Evolutionary conservation across 2,113 vertebrate species (phyloP), one percentile per base, ranked within the genome.

Genomic region (Gallinago media): DNA sequence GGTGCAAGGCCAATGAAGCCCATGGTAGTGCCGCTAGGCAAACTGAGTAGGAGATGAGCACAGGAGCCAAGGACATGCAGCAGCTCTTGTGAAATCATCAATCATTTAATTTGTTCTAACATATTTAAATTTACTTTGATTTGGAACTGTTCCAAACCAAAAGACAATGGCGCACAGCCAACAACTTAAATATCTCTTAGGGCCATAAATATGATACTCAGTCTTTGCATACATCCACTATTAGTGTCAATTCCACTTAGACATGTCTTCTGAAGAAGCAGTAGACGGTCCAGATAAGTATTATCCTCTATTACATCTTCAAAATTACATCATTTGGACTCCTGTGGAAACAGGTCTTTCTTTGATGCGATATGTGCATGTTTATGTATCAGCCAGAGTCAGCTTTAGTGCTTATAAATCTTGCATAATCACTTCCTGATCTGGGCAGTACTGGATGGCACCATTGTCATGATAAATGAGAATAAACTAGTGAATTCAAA

Each of bases 81-180:
- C 34, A 7, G 12, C 9, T n/a, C 27, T 91, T 62, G 52, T 3
- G 18, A 92, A 88, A 54, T 71, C 72, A 93, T 73, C 22, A 74
- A 31, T 83, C 34, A 50, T 46, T 92, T 32, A 8, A 47, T 83
- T 95, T 15, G 5, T 78, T 76, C n/a, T 66, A 80, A 47, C 16
- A 31, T 62, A 63, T 70, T 95, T 80, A n/a, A 70, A 85, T 93
- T 85, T 93, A n/a, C 27, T 96, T 95, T 81, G 40, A 91, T 86
- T 34, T 91, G 18, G 74, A 75, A 56, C 31, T 63, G 42, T 68
- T 88, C 77, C 85, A 96, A 96, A 49, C 49, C 75, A 87, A 96
- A 89, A 88, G 21, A 61, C 2, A 6, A 38, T 55, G n/a, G 46
- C 44, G 1, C 78, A 72, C 29, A 89, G 74, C 46, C 62, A 88